These are phyloP conservation scores for Drosophila nr. perissopoda DNA, from an alignment of 2,888 invertebrate species.

Conservation along the genomic window DNA sequence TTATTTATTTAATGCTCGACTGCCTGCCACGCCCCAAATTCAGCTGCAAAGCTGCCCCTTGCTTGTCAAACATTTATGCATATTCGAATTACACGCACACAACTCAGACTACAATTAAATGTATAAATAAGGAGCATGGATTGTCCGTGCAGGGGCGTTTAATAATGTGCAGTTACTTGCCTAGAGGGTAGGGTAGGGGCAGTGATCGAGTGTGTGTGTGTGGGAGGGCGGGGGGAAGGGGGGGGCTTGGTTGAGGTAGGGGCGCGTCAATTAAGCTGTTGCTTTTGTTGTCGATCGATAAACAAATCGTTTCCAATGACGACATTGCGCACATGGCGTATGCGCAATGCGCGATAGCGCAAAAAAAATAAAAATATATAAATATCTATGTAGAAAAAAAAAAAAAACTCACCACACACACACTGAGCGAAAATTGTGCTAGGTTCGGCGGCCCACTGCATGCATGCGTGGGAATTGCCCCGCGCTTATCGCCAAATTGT, in stretches of 20 bases:
- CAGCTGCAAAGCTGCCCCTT: not conserved
- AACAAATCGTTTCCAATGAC: conserved; percentile 71
- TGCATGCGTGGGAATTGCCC: conserved; percentile 44
- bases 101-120: conserved; percentile 45
- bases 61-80: conserved; percentile 4
- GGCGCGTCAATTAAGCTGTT: conserved; percentile 50
- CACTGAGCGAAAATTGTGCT: conserved; percentile 39
- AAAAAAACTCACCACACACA: not conserved
- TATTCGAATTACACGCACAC: conserved; percentile 37
- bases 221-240: not conserved
- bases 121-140: not conserved
- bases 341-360: conserved; percentile 46
- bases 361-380: not conserved
- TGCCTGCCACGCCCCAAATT: conserved; percentile 38
- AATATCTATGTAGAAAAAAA: too few species aligned
- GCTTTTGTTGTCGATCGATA: conserved; percentile 49
- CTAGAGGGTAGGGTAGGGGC: too few species aligned
- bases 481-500: conserved; percentile 33
- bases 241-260: not conserved
- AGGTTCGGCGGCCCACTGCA: conserved; percentile 30
- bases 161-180: not conserved
- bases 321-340: conserved; percentile 66
- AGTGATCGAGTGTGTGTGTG: not conserved
- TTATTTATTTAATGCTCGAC: conserved; percentile 59
- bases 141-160: not conserved